A percentile compares a stretch with the other conserved stretches of the same genome.
Evolutionary conservation across 2,113 vertebrate species (phyloP).

Genomic region (Nanger granti): DNA sequence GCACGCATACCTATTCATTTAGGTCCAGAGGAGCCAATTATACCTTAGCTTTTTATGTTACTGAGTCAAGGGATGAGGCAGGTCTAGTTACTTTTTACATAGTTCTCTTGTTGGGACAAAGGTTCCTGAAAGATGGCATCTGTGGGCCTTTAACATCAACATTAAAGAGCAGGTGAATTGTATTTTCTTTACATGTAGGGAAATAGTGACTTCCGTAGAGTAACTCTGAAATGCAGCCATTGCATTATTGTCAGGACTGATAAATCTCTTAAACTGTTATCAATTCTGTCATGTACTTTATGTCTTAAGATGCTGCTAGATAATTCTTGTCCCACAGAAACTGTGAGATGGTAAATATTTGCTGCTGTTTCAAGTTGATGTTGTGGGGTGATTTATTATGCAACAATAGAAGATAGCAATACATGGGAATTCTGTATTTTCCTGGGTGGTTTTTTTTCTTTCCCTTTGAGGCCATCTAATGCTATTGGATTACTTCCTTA

Average conservation of each 20-base stretch:
- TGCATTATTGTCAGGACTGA: neutral
- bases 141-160: neutral
- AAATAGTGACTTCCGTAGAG: neutral
- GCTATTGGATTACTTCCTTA: neutral
- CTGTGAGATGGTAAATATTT: neutral
- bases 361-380: neutral
- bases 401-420: neutral
- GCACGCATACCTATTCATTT: neutral
- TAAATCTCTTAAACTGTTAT: neutral
- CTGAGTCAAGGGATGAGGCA: neutral
- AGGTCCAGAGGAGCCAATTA: neutral
- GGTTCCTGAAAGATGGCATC: neutral
- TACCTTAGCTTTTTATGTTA: neutral
- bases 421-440: neutral
- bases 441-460: neutral
- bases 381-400: neutral
- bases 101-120: neutral
- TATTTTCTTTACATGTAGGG: neutral
- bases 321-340: neutral
- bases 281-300: neutral
- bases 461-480: neutral
- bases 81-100: neutral
- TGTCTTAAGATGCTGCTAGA: neutral
- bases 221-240: neutral
- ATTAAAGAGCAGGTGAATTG: neutral